A percentile compares a stretch with the other conserved stretches of the same genome.
phyloP scores from a whole-genome alignment of 2,888 invertebrate genomes.

The Marronus borbonicus region DNA sequence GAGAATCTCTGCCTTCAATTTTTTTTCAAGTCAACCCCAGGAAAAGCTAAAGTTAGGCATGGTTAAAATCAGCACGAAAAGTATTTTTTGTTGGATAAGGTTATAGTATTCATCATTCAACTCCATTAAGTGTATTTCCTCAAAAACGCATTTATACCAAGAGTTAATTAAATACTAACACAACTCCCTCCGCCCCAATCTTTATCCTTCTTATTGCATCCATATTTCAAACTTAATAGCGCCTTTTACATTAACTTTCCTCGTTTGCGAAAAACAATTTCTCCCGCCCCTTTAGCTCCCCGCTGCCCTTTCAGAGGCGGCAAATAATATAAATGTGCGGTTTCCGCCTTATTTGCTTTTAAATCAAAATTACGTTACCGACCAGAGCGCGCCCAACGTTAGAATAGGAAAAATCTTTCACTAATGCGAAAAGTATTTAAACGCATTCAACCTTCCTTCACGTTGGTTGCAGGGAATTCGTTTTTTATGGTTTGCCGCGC shows the following conservation, averaged over 20 bases:
- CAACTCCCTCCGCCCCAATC: not conserved
- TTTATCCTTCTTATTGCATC: slow-evolving; percentile 15
- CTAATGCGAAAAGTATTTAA: slow-evolving; percentile 15
- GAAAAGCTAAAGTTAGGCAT: no score
- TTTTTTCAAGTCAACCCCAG: no score
- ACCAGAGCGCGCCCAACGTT: not conserved
- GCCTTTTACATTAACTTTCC: slow-evolving; percentile 6
- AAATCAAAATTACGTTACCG: slow-evolving; percentile 8
- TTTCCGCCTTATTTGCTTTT: not conserved
- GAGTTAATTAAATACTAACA: slow-evolving; percentile 14
- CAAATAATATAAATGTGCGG: not conserved
- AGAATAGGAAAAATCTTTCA: not conserved
- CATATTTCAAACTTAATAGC: slow-evolving; percentile 22
- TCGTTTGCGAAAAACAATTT: slow-evolving; percentile 13
- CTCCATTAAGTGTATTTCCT: no score
- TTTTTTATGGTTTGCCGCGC: not conserved
- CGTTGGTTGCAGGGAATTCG: not conserved
- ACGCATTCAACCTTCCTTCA: not conserved
- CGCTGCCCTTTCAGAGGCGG: not conserved
- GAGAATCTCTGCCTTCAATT: no score
- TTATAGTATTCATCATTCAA: no score
- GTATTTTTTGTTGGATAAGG: no score
- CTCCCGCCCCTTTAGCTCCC: not conserved
- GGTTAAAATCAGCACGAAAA: no score
- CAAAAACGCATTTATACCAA: not conserved